Base-by-base conservation (phyloP, 2,113 vertebrate species). In the Pseudorectes ferrugineus region DNA sequence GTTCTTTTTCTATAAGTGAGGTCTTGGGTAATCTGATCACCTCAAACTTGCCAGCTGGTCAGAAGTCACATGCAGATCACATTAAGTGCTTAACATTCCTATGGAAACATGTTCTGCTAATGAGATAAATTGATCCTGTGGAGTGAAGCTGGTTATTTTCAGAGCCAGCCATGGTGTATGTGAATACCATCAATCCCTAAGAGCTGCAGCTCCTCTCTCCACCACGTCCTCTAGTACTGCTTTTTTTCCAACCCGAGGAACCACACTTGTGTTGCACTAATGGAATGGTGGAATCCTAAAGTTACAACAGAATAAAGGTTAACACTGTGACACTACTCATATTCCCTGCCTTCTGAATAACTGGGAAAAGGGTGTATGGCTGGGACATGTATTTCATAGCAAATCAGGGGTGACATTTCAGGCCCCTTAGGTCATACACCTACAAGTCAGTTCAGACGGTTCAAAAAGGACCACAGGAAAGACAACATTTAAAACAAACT, bases 31-130 rank as follows among this genome's bases (percentile, higher is more conserved):
- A 95, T 84, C 63, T 29, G 55, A 97, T 91, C 55, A 67, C 57
- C 59, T 88, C 72, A 42, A 43, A n/a, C 55, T 58, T 63, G 49
- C 57, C 93, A 96, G 90, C 90, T 96, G 90, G 85, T 81, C 58
- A 62, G 43, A 82, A 82, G 66, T 84, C 92, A 91, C 49, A 49
- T 49, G 74, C 73, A 74, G 75, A 75, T 91, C 66, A 80, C 23
- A 80, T 57, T 36, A 90, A 76, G 40, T 22, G 73, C n/a, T 58
- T 36, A 72, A n/a, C 81, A 95, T 74, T 85, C 87, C 88, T 92
- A 43, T n/a, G 46, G 82, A 92, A 92, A 68, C 42, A 46, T 52
- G 14, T 71, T 80, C 85, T 72, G 45, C 88, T 94, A 88, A 83
- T 8, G 52, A 83, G 72, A 86, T 23, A 58, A 83, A 52, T 51